Evolutionary conservation across 2,797 vertebrate genomes (phyloP).

Genomic region (Buphagus erythrorhynchus): DNA sequence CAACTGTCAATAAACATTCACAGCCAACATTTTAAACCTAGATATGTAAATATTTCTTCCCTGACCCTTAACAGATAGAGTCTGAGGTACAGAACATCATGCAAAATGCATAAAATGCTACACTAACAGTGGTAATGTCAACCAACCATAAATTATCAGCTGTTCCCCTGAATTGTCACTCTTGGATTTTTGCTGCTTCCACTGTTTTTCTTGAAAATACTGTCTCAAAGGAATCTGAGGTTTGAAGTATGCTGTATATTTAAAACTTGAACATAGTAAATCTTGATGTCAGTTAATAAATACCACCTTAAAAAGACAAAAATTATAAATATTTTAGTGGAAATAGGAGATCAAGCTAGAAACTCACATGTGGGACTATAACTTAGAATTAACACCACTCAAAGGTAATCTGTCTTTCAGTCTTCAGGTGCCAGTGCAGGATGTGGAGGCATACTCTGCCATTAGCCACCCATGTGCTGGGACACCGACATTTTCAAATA

Average conservation of each 20-base stretch:
- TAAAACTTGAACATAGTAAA: constrained; percentile 45
- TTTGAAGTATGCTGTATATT: constrained; percentile 14
- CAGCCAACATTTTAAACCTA: not conserved
- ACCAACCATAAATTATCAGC: not conserved
- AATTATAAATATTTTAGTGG: not conserved
- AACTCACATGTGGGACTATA: not conserved
- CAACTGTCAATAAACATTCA: not conserved
- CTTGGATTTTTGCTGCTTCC: not conserved
- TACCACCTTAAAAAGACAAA: not conserved
- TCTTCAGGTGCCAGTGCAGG: not conserved
- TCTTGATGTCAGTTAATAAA: constrained; percentile 4
- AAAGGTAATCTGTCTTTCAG: not conserved
- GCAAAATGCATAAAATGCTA: not conserved
- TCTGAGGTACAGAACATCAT: not conserved
- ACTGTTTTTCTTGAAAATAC: constrained; percentile 26
- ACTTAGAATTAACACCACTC: not conserved
- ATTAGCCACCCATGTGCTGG: not conserved
- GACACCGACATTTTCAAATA: not conserved
- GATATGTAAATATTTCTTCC: not conserved
- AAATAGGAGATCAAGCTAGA: not conserved
- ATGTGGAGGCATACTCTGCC: not conserved
- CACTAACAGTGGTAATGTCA: not conserved
- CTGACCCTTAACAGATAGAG: not conserved
- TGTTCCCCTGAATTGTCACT: not conserved
- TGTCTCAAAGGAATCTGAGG: constrained; percentile 10